Evolutionary conservation across 2,797 vertebrate species (phyloP).

Genomic region (Caiman crocodilus): DNA sequence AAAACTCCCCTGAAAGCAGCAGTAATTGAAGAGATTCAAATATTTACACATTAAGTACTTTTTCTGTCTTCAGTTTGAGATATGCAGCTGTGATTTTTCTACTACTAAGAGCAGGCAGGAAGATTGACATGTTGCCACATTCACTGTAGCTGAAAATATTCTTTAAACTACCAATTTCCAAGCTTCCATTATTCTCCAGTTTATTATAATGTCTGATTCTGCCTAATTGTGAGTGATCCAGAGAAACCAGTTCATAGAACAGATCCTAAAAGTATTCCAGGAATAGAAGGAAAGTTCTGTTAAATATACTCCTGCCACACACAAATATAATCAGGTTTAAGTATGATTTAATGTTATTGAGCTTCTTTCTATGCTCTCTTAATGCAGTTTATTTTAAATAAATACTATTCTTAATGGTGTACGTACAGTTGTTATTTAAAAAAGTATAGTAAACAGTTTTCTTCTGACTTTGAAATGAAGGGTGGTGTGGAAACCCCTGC

Average conservation of each 20-base stretch:
- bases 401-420: no score
- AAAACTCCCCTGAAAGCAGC: background rate
- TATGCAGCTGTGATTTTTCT: background rate
- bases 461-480: background rate
- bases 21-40: background rate
- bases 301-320: slow-evolving; percentile 51
- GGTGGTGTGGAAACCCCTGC: background rate
- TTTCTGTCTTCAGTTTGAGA: background rate
- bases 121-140: background rate
- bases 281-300: slow-evolving; percentile 49
- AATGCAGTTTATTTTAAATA: background rate
- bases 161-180: fast-evolving
- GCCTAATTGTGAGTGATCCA: slow-evolving; percentile 47
- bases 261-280: background rate
- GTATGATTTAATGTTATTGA: slow-evolving; percentile 59
- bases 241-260: slow-evolving; percentile 41
- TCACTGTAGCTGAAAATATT: background rate
- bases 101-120: background rate
- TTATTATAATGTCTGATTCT: background rate
- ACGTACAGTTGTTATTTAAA: no score
- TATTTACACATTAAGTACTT: background rate
- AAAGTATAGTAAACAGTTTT: background rate
- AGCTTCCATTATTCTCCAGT: background rate
- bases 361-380: background rate
- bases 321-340: background rate